phyloP scores from a whole-genome alignment of 2,113 vertebrate genomes.

The Alligator sinensis region DNA sequence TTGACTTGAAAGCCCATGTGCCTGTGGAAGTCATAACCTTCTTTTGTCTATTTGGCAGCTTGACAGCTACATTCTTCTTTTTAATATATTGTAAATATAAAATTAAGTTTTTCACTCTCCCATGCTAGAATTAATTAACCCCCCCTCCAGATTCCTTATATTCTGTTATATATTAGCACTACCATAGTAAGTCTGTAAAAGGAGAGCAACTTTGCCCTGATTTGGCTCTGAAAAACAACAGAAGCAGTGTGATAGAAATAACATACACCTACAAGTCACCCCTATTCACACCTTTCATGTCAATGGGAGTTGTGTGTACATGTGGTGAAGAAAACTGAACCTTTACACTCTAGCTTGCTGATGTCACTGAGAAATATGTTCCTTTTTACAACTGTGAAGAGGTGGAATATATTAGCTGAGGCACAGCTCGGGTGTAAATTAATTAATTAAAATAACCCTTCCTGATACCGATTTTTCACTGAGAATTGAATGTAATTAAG shows the following conservation, averaged over 20 bases:
- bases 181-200: neutral
- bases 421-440: conserved; percentile 43
- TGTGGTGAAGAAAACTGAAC: conserved; percentile 45
- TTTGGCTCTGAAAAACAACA: conserved; percentile 31
- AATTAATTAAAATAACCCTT: conserved; percentile 53
- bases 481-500: conserved; percentile 31
- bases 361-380: conserved; percentile 11
- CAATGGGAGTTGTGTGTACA: conserved; percentile 24
- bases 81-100: neutral
- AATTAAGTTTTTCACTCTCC: neutral
- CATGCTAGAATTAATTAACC: neutral
- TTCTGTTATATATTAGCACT: neutral
- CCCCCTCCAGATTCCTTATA: neutral
- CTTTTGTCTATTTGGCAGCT: conserved; percentile 15
- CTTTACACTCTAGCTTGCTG: neutral
- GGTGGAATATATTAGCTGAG: conserved; percentile 43
- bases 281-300: conserved; percentile 9
- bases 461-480: neutral
- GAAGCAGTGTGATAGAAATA: conserved; percentile 8
- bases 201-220: neutral
- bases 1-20: neutral
- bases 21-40: neutral
- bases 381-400: conserved; percentile 28
- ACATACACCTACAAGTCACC: conserved; percentile 20
- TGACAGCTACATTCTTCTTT: neutral